Evolutionary conservation across 1,140 invertebrate genomes (phyloP).

Genomic region (Pararge aegeria): DNA sequence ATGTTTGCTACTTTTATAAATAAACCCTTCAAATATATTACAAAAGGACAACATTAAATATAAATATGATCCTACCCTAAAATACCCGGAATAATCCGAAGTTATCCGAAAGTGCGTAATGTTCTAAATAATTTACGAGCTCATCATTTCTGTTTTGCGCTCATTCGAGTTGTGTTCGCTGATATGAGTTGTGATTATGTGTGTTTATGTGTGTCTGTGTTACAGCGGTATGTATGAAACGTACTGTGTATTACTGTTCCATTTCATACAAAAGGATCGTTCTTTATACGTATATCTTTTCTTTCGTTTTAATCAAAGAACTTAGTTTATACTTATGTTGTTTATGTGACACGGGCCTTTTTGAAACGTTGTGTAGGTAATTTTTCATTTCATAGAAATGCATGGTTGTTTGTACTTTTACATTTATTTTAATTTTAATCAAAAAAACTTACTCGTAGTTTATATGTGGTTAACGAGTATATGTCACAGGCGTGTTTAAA

Average conservation of each 20-base stretch:
- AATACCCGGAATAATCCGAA: not conserved
- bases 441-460: too few relatives aligned
- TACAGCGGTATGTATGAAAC: not conserved
- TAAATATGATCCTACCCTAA: not conserved
- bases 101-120: slow-evolving; percentile 12
- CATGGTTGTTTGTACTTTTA: too few relatives aligned
- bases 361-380: too few relatives aligned
- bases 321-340: too few relatives aligned
- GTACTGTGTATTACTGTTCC: not conserved
- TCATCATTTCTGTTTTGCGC: slow-evolving; percentile 22
- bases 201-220: not conserved
- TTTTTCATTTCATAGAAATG: too few relatives aligned
- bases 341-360: too few relatives aligned
- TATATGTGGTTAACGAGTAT: too few relatives aligned
- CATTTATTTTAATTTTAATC: too few relatives aligned
- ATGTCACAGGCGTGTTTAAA: too few relatives aligned
- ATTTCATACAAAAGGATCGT: not conserved
- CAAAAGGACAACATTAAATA: too few relatives aligned
- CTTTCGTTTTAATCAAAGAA: too few relatives aligned
- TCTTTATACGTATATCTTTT: not conserved
- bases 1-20: not conserved
- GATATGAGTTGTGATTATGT: slow-evolving; percentile 10
- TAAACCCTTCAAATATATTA: not conserved
- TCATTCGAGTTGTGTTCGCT: slow-evolving; percentile 16
- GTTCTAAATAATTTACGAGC: slow-evolving; percentile 25